Evolutionary conservation across 2,113 vertebrate species (phyloP), one percentile per base, ranked within the genome.

Genomic region (Pangasianodon hypophthalmus): DNA sequence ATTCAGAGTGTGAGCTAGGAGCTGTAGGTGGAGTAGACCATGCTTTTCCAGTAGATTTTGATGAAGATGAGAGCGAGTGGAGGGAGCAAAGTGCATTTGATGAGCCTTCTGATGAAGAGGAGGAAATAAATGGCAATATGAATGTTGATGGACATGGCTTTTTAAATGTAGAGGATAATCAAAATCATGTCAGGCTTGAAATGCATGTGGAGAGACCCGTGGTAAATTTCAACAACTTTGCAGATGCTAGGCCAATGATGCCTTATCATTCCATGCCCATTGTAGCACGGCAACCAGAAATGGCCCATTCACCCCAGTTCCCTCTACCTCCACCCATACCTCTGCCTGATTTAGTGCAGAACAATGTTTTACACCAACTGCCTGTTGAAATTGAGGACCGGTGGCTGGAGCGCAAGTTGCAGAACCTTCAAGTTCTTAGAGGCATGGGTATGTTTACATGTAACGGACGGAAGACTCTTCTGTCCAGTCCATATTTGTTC

Each of bases 1-100:
- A 95, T 90, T 96, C 95, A 41, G 97, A 97, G 79, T 96, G 96
- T 84, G 96, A 97, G 85, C 85, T 96, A 7, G 98, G 97, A 93
- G 98, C 97, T n/a, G 97, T 96, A 41, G 98, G 97, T 85, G 98
- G 97, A 85, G 95, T 95, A 71, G 96, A 95, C 56, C 93, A 92
- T 0, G 94, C 92, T 32, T 92, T 93, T 48, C 87, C 93, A 75
- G 91, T 92, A 0, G 90, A 93, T 5, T 87, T 84, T 50, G 91
- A 90, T 26, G 93, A 91, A 1, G 92, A 94, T 4, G 87, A 60
- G 19, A 89, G 90, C 29, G 93, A 91, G 91, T 97, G 95, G 93
- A 92, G 90, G 48, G 96, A 97, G 91, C 96, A 97, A 86, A 97
- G 96, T 91, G 96, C 97, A 82, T 97, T 97, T 56, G 97, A 97